Base-by-base conservation (phyloP, 2,113 vertebrate species). In the Corythornis vintsioides region DNA sequence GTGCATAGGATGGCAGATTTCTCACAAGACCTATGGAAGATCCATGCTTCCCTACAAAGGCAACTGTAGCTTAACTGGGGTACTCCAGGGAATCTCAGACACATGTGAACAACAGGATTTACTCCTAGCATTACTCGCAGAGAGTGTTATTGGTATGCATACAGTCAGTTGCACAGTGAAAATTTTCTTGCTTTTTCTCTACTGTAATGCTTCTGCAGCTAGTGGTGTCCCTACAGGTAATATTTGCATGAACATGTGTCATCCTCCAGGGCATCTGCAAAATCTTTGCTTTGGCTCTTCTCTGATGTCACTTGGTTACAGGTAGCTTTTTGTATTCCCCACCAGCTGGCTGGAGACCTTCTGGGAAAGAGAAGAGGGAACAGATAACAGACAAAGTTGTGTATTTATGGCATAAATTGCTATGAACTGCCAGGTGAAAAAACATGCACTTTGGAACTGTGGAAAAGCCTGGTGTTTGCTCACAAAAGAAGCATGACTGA, bases 221-320 rank as follows among this genome's bases (percentile, higher is more conserved):
- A 70, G 11, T 55, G 42, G 13, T 92, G 25, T 73, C 55, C 81
- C 50, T 63, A 48, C 10, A 85, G 82, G 38, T 63, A 88, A 64
- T 74, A 83, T 63, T 53, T 94, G 28, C 10, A 9, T 55, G 45
- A 92, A 33, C 59, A 85, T 18, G 10, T 85, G 55, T 73, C 87
- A 26, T 33, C 22, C 83, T 85, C 47, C 74, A 73, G 59, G 45
- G 24, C 42, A 91, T 22, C 45, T 76, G 22, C 25, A 89, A 76
- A 88, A 76, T 15, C 45, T 88, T 94, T 88, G 17, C 25, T 94
- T 77, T 91, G 64, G 25, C 19, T 91, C 29, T 83, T 80, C 31
- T 71, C 29, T 78, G 60, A 20, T 20, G 42, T 52, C 59, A 47
- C 4, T 71, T 56, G 29, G 24, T 48, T 76, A 31, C n/a, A 53